phyloP scores from a whole-genome alignment of 2,888 invertebrate species.

The Microctonus brassicae region DNA sequence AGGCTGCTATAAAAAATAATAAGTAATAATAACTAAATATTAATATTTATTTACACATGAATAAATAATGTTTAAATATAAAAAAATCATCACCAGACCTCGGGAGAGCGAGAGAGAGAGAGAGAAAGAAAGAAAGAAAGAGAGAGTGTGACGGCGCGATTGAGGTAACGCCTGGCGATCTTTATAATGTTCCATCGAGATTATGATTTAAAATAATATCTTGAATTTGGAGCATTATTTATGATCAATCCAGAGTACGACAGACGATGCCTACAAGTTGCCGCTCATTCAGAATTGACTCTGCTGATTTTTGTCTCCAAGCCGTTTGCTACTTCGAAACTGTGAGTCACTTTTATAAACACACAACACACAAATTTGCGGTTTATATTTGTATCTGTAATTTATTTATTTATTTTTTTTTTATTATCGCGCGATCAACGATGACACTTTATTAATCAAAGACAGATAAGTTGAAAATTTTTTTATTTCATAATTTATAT shows the following conservation, averaged over 20 bases:
- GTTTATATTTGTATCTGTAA: background rate
- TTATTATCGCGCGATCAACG: background rate
- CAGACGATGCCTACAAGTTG: constrained; percentile 3
- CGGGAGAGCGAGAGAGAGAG: background rate
- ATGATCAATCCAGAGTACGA: constrained; percentile 7
- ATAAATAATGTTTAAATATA: background rate
- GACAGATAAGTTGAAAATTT: background rate
- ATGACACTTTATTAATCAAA: background rate
- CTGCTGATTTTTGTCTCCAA: constrained; percentile 12
- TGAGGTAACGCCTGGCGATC: constrained; percentile 1
- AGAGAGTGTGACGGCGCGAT: constrained; percentile 33
- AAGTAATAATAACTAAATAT: background rate
- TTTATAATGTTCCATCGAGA: constrained; percentile 7
- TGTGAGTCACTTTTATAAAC: constrained; percentile 25
- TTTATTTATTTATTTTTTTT: background rate
- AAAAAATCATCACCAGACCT: constrained; percentile 13
- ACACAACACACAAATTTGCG: background rate
- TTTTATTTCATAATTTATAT: background rate
- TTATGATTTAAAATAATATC: background rate
- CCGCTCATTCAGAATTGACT: background rate
- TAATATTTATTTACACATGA: background rate
- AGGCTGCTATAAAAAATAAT: background rate
- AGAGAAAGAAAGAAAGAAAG: background rate
- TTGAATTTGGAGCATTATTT: constrained; percentile 14
- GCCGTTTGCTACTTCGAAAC: constrained; percentile 22